Conservation (phyloP, 1,140 invertebrate genomes). For the Augochlora pura region DNA sequence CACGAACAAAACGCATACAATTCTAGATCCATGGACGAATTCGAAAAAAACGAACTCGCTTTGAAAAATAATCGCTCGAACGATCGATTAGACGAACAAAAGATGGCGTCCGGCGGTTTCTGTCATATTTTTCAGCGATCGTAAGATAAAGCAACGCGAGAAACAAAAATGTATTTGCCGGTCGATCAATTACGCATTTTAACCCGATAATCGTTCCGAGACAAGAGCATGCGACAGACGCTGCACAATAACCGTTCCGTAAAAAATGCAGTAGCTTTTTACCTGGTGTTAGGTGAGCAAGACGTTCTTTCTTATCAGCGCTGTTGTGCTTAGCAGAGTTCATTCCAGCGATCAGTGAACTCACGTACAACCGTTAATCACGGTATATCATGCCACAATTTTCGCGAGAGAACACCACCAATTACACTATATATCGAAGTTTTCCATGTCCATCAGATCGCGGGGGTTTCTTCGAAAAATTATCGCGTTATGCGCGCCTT, state of each 20-base stretch:
- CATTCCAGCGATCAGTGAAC: not conserved
- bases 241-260: not conserved
- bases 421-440: not conserved
- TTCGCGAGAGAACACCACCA: not conserved
- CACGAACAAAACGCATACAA: not conserved
- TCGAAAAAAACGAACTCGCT: no score
- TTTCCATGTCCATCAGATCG: not conserved
- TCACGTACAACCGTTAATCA: not conserved
- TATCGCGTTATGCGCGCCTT: not conserved
- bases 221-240: no score
- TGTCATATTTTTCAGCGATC: no score
- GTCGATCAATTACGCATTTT: no score
- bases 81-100: no score
- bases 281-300: not conserved
- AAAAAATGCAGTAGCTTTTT: not conserved
- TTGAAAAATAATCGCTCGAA: no score
- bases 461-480: not conserved
- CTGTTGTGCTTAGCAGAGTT: not conserved
- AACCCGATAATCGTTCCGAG: no score
- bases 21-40: no score
- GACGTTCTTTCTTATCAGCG: not conserved
- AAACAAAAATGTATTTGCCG: no score
- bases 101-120: no score
- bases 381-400: not conserved
- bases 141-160: no score